These are phyloP conservation scores for Beris chalybata DNA, from an alignment of 2,888 invertebrate genomes.

Conservation along the genomic window DNA sequence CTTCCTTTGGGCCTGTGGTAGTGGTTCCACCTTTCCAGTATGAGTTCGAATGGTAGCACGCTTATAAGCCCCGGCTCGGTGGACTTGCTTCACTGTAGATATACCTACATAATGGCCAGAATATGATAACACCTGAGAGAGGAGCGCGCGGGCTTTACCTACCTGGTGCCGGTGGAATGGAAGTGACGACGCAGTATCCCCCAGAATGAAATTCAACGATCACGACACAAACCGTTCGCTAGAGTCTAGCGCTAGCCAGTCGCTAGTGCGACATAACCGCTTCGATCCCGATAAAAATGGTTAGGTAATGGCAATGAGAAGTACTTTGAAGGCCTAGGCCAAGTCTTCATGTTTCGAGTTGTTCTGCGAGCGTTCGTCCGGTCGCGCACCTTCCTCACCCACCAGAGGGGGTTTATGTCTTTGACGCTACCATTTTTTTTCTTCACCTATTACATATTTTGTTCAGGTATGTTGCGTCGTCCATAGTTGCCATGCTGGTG, in stretches of 20 bases:
- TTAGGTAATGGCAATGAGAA: constrained; percentile 38
- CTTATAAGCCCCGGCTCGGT: neutral
- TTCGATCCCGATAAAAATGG: constrained; percentile 21
- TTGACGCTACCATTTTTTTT: no score
- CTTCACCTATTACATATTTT: no score
- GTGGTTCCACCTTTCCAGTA: neutral
- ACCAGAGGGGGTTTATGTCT: no score
- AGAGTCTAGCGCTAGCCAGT: constrained; percentile 11
- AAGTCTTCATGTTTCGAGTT: constrained; percentile 26
- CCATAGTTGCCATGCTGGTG: constrained; percentile 3
- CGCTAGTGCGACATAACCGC: constrained; percentile 17
- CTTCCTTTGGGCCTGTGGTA: neutral
- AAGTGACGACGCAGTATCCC: neutral
- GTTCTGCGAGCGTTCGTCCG: constrained; percentile 4
- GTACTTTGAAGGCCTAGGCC: constrained; percentile 39
- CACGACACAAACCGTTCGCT: constrained; percentile 39
- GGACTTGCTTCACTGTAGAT: neutral
- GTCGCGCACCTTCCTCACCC: no score
- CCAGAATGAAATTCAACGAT: constrained; percentile 32
- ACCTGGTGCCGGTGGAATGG: constrained; percentile 9
- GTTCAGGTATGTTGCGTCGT: no score
- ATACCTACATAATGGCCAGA: neutral
- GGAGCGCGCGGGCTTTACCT: neutral
- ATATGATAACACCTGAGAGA: constrained; percentile 11
- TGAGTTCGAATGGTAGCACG: neutral